Conservation (phyloP, 2,888 invertebrate species). For the Erebia aethiops region DNA sequence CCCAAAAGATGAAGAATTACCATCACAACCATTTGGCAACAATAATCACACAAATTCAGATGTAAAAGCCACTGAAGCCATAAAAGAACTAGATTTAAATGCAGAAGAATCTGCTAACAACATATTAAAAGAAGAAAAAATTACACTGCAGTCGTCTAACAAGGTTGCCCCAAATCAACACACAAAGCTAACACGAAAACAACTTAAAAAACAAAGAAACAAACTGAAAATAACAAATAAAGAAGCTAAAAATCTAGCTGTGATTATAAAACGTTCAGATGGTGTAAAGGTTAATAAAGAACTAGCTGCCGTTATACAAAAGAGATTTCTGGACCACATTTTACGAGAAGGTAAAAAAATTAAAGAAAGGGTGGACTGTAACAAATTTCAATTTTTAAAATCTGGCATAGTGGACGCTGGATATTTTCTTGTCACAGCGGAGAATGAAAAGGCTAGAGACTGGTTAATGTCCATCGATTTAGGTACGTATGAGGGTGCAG, state of each 20-base stretch:
- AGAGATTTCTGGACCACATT: neutral
- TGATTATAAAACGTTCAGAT: slow-evolving; percentile 4
- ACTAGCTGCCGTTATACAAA: neutral
- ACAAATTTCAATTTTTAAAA: neutral
- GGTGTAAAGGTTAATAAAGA: neutral
- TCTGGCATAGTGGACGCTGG: slow-evolving; percentile 2
- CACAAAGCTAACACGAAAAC: neutral
- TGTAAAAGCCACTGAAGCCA: neutral
- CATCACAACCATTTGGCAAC: neutral
- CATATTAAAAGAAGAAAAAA: neutral
- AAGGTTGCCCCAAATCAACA: no score
- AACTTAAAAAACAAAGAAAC: neutral
- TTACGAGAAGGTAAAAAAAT: neutral
- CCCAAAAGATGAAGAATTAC: neutral
- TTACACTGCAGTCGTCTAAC: neutral
- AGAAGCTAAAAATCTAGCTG: slow-evolving; percentile 1
- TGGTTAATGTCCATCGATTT: neutral
- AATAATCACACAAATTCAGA: neutral
- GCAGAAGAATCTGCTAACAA: neutral
- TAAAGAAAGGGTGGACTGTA: neutral
- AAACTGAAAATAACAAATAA: neutral
- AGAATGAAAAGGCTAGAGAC: slow-evolving; percentile 7
- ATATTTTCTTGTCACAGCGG: slow-evolving; percentile 5
- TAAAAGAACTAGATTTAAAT: neutral
- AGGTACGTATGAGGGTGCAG: neutral